phyloP scores from a whole-genome alignment of 2,888 invertebrate species.

The Sinhomidia bicolor region DNA sequence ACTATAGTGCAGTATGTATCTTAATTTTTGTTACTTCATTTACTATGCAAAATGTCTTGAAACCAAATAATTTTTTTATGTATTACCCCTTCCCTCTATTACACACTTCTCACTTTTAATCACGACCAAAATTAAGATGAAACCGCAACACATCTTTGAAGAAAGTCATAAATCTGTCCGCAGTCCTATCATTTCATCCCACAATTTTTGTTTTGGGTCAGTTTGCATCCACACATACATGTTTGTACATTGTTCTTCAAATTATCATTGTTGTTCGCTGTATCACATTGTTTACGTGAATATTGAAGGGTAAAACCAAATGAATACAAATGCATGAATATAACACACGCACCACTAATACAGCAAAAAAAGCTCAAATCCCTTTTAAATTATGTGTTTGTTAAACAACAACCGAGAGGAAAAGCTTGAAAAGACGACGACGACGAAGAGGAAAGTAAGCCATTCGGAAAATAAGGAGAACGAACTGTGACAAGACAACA shows the following conservation, averaged over 20 bases:
- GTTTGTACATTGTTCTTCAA: not conserved
- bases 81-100: not conserved
- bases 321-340: not conserved
- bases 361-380: not conserved
- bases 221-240: not conserved
- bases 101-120: conserved; percentile 62
- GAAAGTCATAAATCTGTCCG: conserved; percentile 65
- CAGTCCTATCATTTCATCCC: conserved; percentile 57
- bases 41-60: not conserved
- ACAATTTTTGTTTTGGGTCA: conserved; percentile 60
- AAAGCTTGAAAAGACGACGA: not conserved
- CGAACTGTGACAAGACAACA: not conserved
- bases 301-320: not conserved
- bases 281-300: not conserved
- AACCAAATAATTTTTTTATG: conserved; percentile 16
- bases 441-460: conserved; percentile 1
- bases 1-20: not conserved
- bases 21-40: not conserved
- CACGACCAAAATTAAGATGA: conserved; percentile 10
- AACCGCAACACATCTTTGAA: conserved; percentile 43
- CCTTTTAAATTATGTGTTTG: not conserved
- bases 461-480: conserved; percentile 20
- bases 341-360: not conserved
- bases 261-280: not conserved
- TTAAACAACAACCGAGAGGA: conserved; percentile 14